Evolutionary conservation across 2,113 vertebrate genomes (phyloP), one percentile per base, ranked within the genome.

Genomic region (Pseudonaja textilis): DNA sequence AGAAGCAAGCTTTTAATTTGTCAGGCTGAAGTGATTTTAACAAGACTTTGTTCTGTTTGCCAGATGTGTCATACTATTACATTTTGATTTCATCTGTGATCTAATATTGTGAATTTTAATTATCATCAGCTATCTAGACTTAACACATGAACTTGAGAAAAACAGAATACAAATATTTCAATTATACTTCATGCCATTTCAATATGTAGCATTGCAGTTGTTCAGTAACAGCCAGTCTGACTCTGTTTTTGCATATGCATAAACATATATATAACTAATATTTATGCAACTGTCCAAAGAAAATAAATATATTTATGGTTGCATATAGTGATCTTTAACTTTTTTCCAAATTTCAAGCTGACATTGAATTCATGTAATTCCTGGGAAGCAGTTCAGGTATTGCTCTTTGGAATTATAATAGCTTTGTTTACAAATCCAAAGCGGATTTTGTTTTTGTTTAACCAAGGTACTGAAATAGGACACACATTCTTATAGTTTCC

Each of bases 11-110:
- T 88, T 88, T n/a, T 22, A 89, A 89, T 89, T 56, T 56, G 54
- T n/a, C 88, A 89, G n/a, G 88, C 56, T 39, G 54, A 89, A 57
- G 26, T 89, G 18, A 39, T 89, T 89, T 89, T 89, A 88, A 54
- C 29, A 89, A 89, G n/a, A 52, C 14, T 52, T 50, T 52, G 52
- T 55, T 87, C n/a, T 34, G 54, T 88, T n/a, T 57, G 29, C 88
- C 88, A 57, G 56, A 34, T 39, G 1, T 89, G 47, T 20, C 34
- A 9, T 81, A 22, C 74, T 34, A 34, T 89, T 89, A 56, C 22
- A 57, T 39, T 89, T 57, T 23, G 1, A 89, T n/a, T 39, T 34
- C 34, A 57, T 34, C 54, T 89, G n/a, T 57, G 10, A 4, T 89
- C 10, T 57, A 56, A n/a, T 57, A 89, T 57, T 89, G n/a, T 56